Evolutionary conservation across 2,797 vertebrate genomes (phyloP), one percentile per base, ranked within the genome.

Genomic region (Psittacula echo): DNA sequence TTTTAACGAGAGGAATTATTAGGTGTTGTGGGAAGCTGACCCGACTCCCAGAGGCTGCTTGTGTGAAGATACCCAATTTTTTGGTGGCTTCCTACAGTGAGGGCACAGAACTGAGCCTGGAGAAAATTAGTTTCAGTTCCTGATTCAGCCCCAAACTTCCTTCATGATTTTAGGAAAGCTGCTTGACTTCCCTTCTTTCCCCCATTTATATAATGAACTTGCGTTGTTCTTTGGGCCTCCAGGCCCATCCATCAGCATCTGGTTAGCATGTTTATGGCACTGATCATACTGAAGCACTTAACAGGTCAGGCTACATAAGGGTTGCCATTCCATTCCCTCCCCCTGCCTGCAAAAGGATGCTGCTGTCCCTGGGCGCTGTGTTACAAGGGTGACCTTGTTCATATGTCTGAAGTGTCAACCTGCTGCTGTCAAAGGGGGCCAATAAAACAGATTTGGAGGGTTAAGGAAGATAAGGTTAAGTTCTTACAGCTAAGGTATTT

Each of bases 181-280:
- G 95, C 54, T 95, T 94, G 85, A 94, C 90, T 96, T 96, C 94
- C 87, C 87, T 93, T 90, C 0, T 0, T 48, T 89, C n/a, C 30
- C 39, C 58, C 9, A 1, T 95, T 94, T 95, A 61, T 94, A 77
- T 96, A 96, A 95, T 96, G 91, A 95, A 87, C 85, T 83, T 11
- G 0, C 3, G 16, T 77, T 71, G 45, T 93, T 94, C 92, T 90
- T 71, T 89, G 93, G 89, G 93, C 93, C 95, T 95, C 60, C 29
- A 93, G 96, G 95, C 80, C 88, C 88, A 89, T 96, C 84, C 65
- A 79, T 92, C 93, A 97, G 83, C 95, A 97, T 95, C 94, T 94
- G 95, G 93, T 87, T 89, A 95, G 74, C 94, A 93, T 44, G 77
- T 96, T 96, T 95, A 96, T 92, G 92, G 75, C 68, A 22, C 5